phyloP scores from a whole-genome alignment of 2,113 vertebrate species.

The Agapornis roseicollis region DNA sequence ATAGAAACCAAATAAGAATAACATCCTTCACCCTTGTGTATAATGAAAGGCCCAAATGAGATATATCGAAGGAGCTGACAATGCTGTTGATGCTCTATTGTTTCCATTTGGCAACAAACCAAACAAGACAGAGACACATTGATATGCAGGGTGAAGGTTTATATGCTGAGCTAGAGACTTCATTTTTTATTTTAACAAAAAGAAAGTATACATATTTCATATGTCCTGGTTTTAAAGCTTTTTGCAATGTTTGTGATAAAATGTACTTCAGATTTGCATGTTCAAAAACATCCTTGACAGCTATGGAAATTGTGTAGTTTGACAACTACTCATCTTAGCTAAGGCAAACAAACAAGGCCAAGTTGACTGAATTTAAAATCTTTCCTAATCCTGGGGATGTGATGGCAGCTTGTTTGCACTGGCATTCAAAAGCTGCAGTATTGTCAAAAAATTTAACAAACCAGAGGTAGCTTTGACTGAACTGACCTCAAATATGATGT shows the following conservation, averaged over 20 bases:
- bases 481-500: slow-evolving; percentile 51
- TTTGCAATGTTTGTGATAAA: slow-evolving; percentile 61
- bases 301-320: slow-evolving; percentile 65
- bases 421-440: slow-evolving; percentile 30
- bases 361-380: slow-evolving; percentile 61
- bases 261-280: slow-evolving; percentile 57
- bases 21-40: not conserved
- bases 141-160: slow-evolving; percentile 9
- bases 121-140: not conserved
- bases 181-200: not conserved
- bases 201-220: slow-evolving; percentile 53
- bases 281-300: slow-evolving; percentile 67
- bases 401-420: slow-evolving; percentile 55
- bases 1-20: not conserved
- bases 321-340: slow-evolving; percentile 58
- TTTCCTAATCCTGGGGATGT: slow-evolving; percentile 25
- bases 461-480: slow-evolving; percentile 32
- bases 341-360: slow-evolving; percentile 63
- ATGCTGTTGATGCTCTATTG: not conserved
- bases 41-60: not conserved
- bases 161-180: not conserved
- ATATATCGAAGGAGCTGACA: not conserved
- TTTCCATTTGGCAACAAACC: slow-evolving; percentile 27
- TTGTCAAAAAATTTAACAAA: slow-evolving; percentile 48
- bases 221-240: slow-evolving; percentile 53